A percentile compares a stretch with the other conserved stretches of the same genome.
Evolutionary conservation across 2,888 invertebrate genomes (phyloP).

Genomic region (Mycogona germanica): DNA sequence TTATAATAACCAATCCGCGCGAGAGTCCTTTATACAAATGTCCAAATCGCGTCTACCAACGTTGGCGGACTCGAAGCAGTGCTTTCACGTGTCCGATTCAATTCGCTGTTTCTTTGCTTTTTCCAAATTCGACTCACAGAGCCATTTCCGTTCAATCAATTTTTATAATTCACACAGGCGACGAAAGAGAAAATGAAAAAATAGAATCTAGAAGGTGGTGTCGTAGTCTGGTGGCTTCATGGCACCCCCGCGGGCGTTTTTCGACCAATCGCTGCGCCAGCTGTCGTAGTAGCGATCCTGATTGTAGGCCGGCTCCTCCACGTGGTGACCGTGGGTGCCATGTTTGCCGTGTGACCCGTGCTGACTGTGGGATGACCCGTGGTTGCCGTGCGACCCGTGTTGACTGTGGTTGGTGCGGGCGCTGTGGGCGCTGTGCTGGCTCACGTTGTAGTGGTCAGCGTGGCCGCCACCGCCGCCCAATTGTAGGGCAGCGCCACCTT

Average conservation of each 20-base stretch:
- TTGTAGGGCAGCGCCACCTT: not conserved
- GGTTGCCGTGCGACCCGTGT: not conserved
- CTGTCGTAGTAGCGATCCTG: slow-evolving; percentile 15
- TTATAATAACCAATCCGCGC: too few species aligned
- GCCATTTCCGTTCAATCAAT: slow-evolving; percentile 11
- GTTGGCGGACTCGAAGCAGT: too few species aligned
- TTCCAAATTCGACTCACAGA: slow-evolving; percentile 9
- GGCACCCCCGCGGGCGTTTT: not conserved
- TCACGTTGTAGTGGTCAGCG: too few species aligned
- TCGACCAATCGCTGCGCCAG: slow-evolving; percentile 17
- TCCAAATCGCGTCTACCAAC: too few species aligned
- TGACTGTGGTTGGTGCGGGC: not conserved
- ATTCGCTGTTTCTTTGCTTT: too few species aligned
- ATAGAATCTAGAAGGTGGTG: slow-evolving; percentile 10
- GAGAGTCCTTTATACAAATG: too few species aligned
- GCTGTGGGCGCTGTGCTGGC: too few species aligned
- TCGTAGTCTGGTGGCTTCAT: slow-evolving; percentile 16
- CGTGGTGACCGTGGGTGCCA: not conserved
- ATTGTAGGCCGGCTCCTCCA: slow-evolving; percentile 12
- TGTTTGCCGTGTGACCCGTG: not conserved
- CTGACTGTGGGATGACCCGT: not conserved
- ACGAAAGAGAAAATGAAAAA: not conserved
- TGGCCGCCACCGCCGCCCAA: too few species aligned
- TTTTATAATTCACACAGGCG: too few species aligned
- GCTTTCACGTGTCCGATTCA: too few species aligned